Evolutionary conservation across 2,888 invertebrate genomes (phyloP).

Genomic region (Eupelmus urozonus): DNA sequence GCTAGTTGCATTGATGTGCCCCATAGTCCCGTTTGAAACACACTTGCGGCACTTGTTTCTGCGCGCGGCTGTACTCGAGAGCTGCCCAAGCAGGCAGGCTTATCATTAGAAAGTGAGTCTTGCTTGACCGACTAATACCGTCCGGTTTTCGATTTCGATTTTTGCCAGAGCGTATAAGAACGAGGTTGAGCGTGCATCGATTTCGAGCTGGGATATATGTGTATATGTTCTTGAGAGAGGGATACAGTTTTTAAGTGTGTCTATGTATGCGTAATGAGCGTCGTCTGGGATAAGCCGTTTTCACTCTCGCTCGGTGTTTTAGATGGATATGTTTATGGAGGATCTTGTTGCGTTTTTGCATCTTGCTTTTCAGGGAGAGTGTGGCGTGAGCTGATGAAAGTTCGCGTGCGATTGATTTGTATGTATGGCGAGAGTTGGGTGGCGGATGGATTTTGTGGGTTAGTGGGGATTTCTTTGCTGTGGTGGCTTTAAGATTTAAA

Average conservation of each 20-base stretch:
- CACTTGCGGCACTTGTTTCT: no score
- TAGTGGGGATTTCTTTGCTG: no score
- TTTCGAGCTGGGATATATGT: constrained; percentile 13
- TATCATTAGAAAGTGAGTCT: constrained; percentile 58
- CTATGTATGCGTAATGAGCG: not conserved
- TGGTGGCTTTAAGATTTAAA: no score
- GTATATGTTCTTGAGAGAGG: no score
- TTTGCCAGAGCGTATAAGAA: constrained; percentile 15
- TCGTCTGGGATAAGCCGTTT: not conserved
- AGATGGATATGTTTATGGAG: no score
- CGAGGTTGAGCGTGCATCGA: constrained; percentile 2
- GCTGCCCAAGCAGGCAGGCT: not conserved
- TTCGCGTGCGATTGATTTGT: constrained; percentile 25
- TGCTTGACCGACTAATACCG: constrained; percentile 59
- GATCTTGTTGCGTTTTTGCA: constrained; percentile 36
- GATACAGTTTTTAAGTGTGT: not conserved
- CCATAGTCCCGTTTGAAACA: no score
- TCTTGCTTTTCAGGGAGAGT: constrained; percentile 32
- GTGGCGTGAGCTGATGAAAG: constrained; percentile 4
- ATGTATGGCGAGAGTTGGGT: not conserved
- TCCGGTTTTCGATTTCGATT: constrained; percentile 56
- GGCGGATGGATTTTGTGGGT: no score
- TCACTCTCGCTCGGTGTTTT: constrained; percentile 24
- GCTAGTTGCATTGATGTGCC: no score
- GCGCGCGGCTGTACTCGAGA: no score